Base-by-base conservation (phyloP, 2,797 vertebrate species). In the Acrossocheilus fasciatus region DNA sequence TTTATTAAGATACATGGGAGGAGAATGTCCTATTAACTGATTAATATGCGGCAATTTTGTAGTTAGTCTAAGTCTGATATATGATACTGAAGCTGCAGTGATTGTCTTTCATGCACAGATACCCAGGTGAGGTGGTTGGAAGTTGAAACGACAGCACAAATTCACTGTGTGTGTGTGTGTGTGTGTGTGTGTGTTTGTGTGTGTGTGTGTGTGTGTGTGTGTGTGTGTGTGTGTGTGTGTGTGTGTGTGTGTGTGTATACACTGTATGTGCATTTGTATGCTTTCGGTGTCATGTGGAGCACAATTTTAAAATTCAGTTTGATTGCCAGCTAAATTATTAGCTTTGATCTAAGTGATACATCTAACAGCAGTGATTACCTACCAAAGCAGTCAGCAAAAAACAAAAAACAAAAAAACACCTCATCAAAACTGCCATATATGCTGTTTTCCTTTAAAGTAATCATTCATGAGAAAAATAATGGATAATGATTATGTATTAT, bases 71-170 rank as follows among this genome's bases (percentile, higher is more conserved):
- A 83, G 73, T 64, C 72, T 83, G 72, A 83, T 75, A 23, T 83
- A 83, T 84, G 59, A 76, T 52, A 39, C 59, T 39, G 45, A 68
- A 77, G 69, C 72, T 9, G 15, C 8, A 54, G 73, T 82, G 73
- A 87, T 74, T 81, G 87, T 77, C 62, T 70, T 85, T 82, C 43
- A 85, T 73, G 87, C 72, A 54, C 34, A 39, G 68, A 73, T 26
- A 17, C 30, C 17, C 47, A 75, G 66, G 20, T 39, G 59, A 66
- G 72, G 20, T 50, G 4, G 59, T 6, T 76, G 26, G 54, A 23
- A 75, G 75, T 78, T 41, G 34, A 54, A 84, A 66, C 18, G 26
- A 87, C 36, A 81, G n/a, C 26, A 52, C 43, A 84, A 17, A 77
- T 75, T 81, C 77, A 62, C n/a, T n/a, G n/a, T n/a, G n/a, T n/a